A percentile compares a stretch with the other conserved stretches of the same genome.
phyloP scores from a whole-genome alignment of 92 coral and sea anemone species.

The Micromussa lordhowensis region DNA sequence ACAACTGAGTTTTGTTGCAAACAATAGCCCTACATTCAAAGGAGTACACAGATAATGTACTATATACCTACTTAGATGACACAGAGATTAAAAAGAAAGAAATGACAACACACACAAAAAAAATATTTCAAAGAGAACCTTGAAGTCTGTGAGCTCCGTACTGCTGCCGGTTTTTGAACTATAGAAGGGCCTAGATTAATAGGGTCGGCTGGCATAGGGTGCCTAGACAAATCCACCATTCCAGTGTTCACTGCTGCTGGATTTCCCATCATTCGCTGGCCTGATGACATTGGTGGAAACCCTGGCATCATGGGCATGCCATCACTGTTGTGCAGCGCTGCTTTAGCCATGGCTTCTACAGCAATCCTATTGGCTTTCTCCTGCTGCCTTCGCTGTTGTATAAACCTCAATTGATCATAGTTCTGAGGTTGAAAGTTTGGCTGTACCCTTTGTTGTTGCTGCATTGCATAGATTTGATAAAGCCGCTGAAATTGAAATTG shows the following conservation, averaged over 20 bases:
- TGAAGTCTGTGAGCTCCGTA: slow-evolving; percentile 73
- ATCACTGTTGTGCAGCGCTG: slow-evolving; percentile 85
- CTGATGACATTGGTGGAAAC: slow-evolving; percentile 75
- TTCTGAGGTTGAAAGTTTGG: slow-evolving; percentile 83
- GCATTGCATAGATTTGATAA: slow-evolving; percentile 86
- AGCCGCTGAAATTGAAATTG: slow-evolving; percentile 94
- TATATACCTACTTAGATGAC: not conserved
- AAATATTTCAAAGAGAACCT: slow-evolving; percentile 63
- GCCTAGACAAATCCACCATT: slow-evolving; percentile 57
- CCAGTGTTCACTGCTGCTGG: slow-evolving; percentile 49
- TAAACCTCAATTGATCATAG: slow-evolving; percentile 77
- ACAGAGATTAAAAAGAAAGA: not conserved
- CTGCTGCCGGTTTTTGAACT: slow-evolving; percentile 82
- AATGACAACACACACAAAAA: not conserved
- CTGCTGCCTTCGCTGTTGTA: slow-evolving; percentile 88
- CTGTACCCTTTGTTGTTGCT: slow-evolving; percentile 89
- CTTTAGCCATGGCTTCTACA: slow-evolving; percentile 97
- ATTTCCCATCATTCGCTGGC: slow-evolving; percentile 58
- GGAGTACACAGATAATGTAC: not conserved
- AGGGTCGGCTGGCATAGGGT: slow-evolving; percentile 81
- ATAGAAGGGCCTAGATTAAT: slow-evolving; percentile 92
- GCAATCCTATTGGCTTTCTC: slow-evolving; percentile 98
- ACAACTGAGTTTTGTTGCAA: not conserved
- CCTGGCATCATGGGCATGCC: slow-evolving; percentile 73
- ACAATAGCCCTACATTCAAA: not conserved